Conservation (phyloP, 35 echinoderm and acorn worm species). For the Lytechinus pictus region DNA sequence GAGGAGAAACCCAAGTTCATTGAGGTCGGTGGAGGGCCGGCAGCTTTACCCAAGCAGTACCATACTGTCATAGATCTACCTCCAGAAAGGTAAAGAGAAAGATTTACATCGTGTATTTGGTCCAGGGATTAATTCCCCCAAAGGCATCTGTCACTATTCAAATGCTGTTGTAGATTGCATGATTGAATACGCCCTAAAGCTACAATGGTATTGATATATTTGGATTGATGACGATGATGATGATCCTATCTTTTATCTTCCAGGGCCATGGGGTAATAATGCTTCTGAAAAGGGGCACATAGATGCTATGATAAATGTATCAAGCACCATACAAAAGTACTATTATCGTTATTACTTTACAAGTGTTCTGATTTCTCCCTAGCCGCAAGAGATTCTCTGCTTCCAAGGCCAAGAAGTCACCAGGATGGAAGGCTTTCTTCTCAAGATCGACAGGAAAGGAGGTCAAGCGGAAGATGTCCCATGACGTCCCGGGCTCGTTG, state of each 20-base stretch:
- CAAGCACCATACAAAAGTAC: no score
- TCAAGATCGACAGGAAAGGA: constrained; percentile 59
- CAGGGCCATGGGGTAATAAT: no score
- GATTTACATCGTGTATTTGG: no score
- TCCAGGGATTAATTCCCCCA: no score
- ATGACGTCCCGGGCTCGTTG: neutral
- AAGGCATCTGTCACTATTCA: no score
- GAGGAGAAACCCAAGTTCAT: constrained; percentile 92
- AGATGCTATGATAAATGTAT: no score
- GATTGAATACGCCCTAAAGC: no score
- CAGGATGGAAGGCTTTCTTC: constrained; percentile 88
- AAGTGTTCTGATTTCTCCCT: neutral
- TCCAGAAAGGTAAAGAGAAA: constrained; percentile 60
- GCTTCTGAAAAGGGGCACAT: no score
- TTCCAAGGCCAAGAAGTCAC: constrained; percentile 88
- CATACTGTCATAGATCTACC: constrained; percentile 92
- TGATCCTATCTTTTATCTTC: no score
- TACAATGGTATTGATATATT: no score
- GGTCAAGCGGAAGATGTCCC: constrained; percentile 67
- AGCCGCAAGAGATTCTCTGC: constrained; percentile 68
- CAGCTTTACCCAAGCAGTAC: constrained; percentile 90
- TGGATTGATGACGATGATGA: no score
- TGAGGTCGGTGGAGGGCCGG: constrained; percentile 90
- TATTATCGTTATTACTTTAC: neutral
- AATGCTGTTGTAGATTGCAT: no score